A percentile compares a stretch with the other conserved stretches of the same genome.
phyloP scores from a whole-genome alignment of 1,140 invertebrate species.

The Chionoecetes opilio region DNA sequence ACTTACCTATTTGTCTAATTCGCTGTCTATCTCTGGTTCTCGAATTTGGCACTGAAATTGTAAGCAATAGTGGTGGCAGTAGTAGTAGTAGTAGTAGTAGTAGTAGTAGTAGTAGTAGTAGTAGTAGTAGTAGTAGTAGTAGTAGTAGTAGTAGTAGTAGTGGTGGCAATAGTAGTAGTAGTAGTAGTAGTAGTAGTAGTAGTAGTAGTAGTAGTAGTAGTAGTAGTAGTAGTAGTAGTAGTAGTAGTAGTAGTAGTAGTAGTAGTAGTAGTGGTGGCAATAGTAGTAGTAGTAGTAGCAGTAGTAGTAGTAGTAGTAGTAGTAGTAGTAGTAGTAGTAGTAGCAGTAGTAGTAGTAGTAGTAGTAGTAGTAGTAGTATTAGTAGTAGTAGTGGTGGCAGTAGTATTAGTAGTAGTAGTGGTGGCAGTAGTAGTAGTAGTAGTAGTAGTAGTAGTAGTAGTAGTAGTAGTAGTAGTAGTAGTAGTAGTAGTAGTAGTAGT shows the following conservation, averaged over 20 bases:
- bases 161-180: conserved; percentile 51
- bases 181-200: conserved; percentile 54
- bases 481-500: conserved; percentile 59
- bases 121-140: conserved; percentile 56
- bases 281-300: conserved; percentile 55
- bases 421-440: conserved; percentile 39
- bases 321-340: conserved; percentile 59
- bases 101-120: conserved; percentile 34
- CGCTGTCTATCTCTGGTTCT: too few species aligned
- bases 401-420: conserved; percentile 48
- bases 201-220: conserved; percentile 55
- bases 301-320: conserved; percentile 52
- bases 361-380: conserved; percentile 45
- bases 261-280: neutral
- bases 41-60: neutral
- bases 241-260: conserved; percentile 55
- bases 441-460: conserved; percentile 41
- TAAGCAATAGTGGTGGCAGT: conserved; percentile 48
- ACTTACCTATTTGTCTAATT: too few species aligned
- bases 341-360: conserved; percentile 53
- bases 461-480: conserved; percentile 46
- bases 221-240: conserved; percentile 57
- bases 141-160: conserved; percentile 55
- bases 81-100: conserved; percentile 40
- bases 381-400: too few species aligned